phyloP scores from a whole-genome alignment of 1,140 invertebrate species.

The Zophobas morio region DNA sequence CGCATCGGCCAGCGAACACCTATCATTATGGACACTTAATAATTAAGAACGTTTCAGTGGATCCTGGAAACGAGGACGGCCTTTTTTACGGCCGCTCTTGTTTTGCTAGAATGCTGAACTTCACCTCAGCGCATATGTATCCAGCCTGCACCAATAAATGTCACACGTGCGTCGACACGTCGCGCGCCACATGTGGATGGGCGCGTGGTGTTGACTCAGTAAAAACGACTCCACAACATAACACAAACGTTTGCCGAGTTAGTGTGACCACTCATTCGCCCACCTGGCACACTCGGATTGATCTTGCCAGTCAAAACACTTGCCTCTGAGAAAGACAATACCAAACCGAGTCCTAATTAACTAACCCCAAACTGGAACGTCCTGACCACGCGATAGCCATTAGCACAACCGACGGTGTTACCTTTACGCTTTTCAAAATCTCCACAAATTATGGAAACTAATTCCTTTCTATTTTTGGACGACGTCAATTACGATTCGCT shows the following conservation, averaged over 20 bases:
- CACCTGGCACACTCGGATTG: constrained; percentile 40
- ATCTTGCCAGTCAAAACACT: constrained; percentile 42
- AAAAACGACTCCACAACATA: constrained; percentile 38
- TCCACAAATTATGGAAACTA: too few relatives aligned
- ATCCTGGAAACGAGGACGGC: constrained; percentile 16
- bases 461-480: too few relatives aligned
- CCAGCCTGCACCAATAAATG: constrained; percentile 60
- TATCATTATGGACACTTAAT: constrained; percentile 45
- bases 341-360: too few relatives aligned
- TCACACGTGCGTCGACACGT: constrained; percentile 60
- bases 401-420: too few relatives aligned
- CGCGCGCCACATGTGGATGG: constrained; percentile 57
- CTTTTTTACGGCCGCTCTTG: constrained; percentile 21
- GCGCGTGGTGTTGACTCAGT: constrained; percentile 47
- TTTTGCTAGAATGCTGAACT: constrained; percentile 51
- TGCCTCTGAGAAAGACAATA: constrained; percentile 1
- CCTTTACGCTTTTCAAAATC: too few relatives aligned
- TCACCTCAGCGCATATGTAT: constrained; percentile 52
- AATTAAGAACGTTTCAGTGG: constrained; percentile 29
- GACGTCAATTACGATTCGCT: too few relatives aligned
- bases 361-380: too few relatives aligned
- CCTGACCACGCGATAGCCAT: too few relatives aligned
- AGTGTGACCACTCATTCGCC: constrained; percentile 31
- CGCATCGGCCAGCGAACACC: constrained; percentile 26
- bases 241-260: constrained; percentile 23